Percentiles rank a stretch among this genome's conserved stretches.
phyloP scores from a whole-genome alignment of 2,113 vertebrate genomes.

The Dromaius novaehollandiae region DNA sequence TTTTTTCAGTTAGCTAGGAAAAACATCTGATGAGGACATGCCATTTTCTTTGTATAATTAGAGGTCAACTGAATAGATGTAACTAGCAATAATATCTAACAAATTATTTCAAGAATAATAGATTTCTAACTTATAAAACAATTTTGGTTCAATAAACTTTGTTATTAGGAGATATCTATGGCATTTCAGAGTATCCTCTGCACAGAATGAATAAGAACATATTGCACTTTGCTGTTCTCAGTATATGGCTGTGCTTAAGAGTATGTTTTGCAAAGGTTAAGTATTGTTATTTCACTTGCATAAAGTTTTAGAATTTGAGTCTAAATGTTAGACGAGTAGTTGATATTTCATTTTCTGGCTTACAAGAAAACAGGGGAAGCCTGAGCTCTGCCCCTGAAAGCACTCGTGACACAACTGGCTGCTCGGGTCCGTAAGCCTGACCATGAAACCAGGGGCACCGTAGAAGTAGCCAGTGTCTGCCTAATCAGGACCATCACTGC shows the following conservation, averaged over 20 bases:
- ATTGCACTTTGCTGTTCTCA: neutral
- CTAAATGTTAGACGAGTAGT: neutral
- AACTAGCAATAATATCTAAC: neutral
- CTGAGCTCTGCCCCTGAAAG: neutral
- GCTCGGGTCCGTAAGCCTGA: neutral
- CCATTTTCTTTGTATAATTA: neutral
- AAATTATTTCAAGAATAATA: neutral
- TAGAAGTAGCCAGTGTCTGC: neutral
- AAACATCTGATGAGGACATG: neutral
- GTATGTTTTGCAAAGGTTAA: neutral
- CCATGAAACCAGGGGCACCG: fast-evolving
- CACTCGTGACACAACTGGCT: fast-evolving
- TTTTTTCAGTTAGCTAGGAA: neutral
- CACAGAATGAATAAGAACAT: neutral
- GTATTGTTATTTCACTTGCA: neutral
- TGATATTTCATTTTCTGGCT: neutral
- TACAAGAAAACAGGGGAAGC: neutral
- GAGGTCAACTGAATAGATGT: neutral
- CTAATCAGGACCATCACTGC: no score
- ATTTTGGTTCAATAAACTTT: neutral
- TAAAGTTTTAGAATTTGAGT: neutral
- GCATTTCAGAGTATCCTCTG: neutral
- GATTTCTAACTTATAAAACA: neutral
- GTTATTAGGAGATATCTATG: neutral
- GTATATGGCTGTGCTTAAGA: neutral